Base-by-base conservation (phyloP, 2,797 vertebrate genomes). In the Diceros bicornis region DNA sequence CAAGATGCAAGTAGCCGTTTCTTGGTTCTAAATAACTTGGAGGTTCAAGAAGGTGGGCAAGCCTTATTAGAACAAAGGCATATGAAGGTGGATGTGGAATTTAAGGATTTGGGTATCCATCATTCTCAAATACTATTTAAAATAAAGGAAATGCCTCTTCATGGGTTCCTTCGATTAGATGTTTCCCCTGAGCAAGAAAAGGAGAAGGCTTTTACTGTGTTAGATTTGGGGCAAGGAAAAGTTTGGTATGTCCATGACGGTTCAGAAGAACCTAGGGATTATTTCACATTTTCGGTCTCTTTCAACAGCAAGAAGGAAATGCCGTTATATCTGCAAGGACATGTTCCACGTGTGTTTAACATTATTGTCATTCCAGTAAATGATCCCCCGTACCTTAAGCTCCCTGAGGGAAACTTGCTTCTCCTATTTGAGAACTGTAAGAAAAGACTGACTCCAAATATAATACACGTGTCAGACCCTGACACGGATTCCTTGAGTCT, bases 181-280 rank as follows among this genome's bases (percentile, higher is more conserved):
- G 98, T 99, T 16, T 98, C 99, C 83, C 98, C 98, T 32, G 97
- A 98, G 23, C 98, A 99, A 95, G 96, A 93, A 95, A 98, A 98
- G 55, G 98, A 99, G 89, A 99, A 99, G 97, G 99, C 97, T 16
- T 99, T 99, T 96, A 99, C 99, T 89, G 97, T 99, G 99, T 98
- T 99, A 96, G 99, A 99, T 41, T 98, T 99, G 77, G 99, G 98
- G 99, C 99, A 99, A 57, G 99, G 98, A 29, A 99, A 99, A 97
- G 98, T 99, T 61, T 99, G 99, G 90, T 99, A 99, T 68, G 97
- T 99, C 96, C 99, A 99, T 21, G 99, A 99, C 96, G 99, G 99
- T 71, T 99, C 99, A 47, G 99, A 99, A 96, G 99, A 99, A 82
- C 97, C 98, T n/a, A 98, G 96, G 0, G 99, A 99, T 98, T 99